A percentile compares a stretch with the other conserved stretches of the same genome.
Evolutionary conservation across 2,888 invertebrate genomes (phyloP).

Genomic region (Noctua janthina): DNA sequence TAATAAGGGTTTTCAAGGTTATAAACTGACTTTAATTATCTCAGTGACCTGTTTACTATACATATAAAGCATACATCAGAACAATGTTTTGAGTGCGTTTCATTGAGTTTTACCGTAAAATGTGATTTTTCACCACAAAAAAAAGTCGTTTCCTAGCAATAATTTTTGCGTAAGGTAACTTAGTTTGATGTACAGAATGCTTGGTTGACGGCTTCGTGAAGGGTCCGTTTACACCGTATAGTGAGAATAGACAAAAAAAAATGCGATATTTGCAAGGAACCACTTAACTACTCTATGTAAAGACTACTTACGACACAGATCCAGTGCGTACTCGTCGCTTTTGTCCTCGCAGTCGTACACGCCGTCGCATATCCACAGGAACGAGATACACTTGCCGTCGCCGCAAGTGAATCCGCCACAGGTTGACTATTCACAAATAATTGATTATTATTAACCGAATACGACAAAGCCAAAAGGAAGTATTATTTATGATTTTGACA

Average conservation of each 20-base stretch:
- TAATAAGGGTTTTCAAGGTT: no score
- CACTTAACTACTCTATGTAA: not conserved
- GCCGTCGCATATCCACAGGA: slow-evolving; percentile 92
- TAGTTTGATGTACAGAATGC: no score
- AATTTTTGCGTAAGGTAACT: no score
- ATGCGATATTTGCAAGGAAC: not conserved
- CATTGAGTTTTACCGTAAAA: no score
- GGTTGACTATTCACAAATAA: slow-evolving; percentile 70
- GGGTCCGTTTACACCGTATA: not conserved
- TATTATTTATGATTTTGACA: not conserved
- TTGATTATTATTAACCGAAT: not conserved
- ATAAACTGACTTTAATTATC: no score
- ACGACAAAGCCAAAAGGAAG: not conserved
- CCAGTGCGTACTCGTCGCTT: slow-evolving; percentile 91
- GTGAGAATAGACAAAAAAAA: not conserved
- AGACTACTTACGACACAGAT: slow-evolving; percentile 77
- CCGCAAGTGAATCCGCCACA: slow-evolving; percentile 92
- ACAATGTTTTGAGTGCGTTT: no score
- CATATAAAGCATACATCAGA: no score
- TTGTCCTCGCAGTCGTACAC: slow-evolving; percentile 93
- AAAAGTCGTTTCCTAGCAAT: no score
- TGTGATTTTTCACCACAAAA: no score
- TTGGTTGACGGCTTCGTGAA: no score
- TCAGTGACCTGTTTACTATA: no score
- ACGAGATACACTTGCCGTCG: slow-evolving; percentile 92